Evolutionary conservation across 2,888 invertebrate genomes (phyloP).

Genomic region (Sthenelais limicola): DNA sequence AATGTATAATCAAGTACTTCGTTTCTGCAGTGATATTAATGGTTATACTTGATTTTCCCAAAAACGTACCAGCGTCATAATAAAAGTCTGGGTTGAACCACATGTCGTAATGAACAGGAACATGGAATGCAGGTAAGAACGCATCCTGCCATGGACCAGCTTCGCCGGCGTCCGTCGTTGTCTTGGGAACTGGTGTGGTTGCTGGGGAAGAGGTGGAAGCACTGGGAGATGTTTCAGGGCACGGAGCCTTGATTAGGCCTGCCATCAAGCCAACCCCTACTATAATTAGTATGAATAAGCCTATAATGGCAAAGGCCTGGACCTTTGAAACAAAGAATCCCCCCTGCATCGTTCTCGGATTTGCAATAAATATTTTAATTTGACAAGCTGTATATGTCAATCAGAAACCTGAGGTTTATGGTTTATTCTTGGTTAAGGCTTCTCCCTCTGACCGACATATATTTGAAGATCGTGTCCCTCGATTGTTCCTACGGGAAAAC

Average conservation of each 20-base stretch:
- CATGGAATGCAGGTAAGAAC: slow-evolving; percentile 77
- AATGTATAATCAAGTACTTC: slow-evolving; percentile 76
- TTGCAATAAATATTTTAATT: no score
- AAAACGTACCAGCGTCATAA: slow-evolving; percentile 73
- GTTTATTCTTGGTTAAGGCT: no score
- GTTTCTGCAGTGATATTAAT: slow-evolving; percentile 67
- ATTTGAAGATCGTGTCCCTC: no score
- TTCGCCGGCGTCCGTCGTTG: slow-evolving; percentile 1
- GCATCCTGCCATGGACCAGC: slow-evolving; percentile 47
- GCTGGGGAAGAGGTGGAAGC: background rate
- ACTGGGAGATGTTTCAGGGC: background rate
- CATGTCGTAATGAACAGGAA: slow-evolving; percentile 81
- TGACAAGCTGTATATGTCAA: no score
- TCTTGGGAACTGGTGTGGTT: background rate
- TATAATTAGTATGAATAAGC: slow-evolving; percentile 28
- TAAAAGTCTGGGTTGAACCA: slow-evolving; percentile 79
- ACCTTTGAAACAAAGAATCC: slow-evolving; percentile 19
- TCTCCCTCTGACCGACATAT: no score
- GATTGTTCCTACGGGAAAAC: no score
- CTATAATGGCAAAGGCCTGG: slow-evolving; percentile 19
- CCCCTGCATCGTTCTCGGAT: no score
- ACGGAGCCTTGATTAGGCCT: slow-evolving; percentile 34
- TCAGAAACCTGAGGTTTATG: no score
- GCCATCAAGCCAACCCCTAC: slow-evolving; percentile 42
- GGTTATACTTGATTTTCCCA: slow-evolving; percentile 75